Evolutionary conservation across 2,888 invertebrate species (phyloP), one percentile per base, ranked within the genome.

Genomic region (Anoplius nigerrimus): DNA sequence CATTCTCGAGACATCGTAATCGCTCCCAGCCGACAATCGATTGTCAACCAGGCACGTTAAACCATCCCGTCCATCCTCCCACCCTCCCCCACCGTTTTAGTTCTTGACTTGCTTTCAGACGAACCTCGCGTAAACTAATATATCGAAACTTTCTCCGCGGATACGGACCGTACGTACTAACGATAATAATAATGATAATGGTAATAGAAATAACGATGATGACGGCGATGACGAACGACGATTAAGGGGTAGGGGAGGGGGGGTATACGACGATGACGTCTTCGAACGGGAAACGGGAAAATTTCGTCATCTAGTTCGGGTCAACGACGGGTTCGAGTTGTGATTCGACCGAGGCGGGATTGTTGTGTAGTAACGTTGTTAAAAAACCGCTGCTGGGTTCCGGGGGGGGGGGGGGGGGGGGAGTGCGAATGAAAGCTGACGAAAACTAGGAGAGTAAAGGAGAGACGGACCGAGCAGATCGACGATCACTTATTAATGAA

Each of bases 351-450:
- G 78, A 73, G 2, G 48, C 82, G 74, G 82, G 82, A 79, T 87
- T 87, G 86, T 86, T 86, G 83, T 86, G 83, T 86, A 6, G 4
- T 34, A 87, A 86, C 77, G 76, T 86, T 87, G 85, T 87, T 87
- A 73, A 86, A 69, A 76, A n/a, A n/a, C n/a, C n/a, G n/a, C n/a
- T n/a, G n/a, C n/a, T n/a, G n/a, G n/a, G n/a, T n/a, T n/a, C 34
- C 34, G 34, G 34, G 34, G 34, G 34, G 6, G 34, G 27, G 27
- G 2, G 27, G 27, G 27, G 2, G 27, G 27, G 27, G 2, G 27
- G 27, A 6, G 34, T 80, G 82, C 81, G 79, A 81, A 69, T 81
- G 70, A 21, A 45, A 62, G 15, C 2, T 45, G 48, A 48, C 0
- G 48, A 48, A 48, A n/a, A 48, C 34, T 34, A 34, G 34, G 18